Conservation (phyloP, 2,797 vertebrate genomes). For the Threskiornis aethiopicus region DNA sequence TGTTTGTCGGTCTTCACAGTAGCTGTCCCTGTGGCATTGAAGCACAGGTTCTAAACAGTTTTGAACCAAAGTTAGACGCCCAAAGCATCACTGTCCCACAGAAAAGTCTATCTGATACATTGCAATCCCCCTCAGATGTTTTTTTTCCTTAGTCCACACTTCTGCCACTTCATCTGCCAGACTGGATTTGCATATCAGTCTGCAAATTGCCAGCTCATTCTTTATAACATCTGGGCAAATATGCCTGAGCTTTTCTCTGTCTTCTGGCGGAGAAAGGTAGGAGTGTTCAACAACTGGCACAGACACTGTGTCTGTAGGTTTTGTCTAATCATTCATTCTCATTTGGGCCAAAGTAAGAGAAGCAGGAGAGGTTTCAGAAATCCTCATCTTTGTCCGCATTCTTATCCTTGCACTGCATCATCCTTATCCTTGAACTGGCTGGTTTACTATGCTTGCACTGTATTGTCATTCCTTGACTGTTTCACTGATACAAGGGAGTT, state of each 20-base stretch:
- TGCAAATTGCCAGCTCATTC: neutral
- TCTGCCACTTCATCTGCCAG: neutral
- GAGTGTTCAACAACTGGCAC: neutral
- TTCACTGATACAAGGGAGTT: neutral
- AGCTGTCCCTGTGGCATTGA: neutral
- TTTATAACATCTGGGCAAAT: neutral
- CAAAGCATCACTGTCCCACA: neutral
- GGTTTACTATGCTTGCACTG: neutral
- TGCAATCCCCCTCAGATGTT: neutral
- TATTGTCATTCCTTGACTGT: neutral
- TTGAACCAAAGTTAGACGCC: neutral
- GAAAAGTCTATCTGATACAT: rapidly evolving
- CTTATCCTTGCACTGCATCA: neutral
- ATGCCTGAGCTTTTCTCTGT: neutral
- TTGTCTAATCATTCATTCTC: neutral
- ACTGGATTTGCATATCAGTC: neutral
- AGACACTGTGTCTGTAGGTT: neutral
- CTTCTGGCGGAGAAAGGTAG: neutral
- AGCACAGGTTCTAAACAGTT: neutral
- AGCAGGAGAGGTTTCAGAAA: neutral
- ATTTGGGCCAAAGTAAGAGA: neutral
- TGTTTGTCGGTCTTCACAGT: neutral
- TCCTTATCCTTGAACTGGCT: neutral
- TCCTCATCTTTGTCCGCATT: neutral
- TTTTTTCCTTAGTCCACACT: neutral